Evolutionary conservation across 2,888 invertebrate species (phyloP), one percentile per base, ranked within the genome.

Genomic region (Phragmatobia fuliginosa): DNA sequence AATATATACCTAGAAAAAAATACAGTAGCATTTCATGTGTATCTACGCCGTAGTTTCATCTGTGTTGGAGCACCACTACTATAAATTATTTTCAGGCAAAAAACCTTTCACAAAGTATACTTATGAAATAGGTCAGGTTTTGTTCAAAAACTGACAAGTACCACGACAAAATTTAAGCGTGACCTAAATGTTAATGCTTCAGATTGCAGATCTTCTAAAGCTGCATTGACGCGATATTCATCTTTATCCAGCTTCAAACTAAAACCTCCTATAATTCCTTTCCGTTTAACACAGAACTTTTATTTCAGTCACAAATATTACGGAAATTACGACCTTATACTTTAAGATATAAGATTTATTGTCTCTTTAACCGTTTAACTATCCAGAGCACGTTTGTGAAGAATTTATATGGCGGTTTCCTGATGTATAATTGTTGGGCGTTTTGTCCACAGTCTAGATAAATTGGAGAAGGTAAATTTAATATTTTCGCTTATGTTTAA

Each of bases 371-470:
- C 62, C 38, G 70, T 65, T 76, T 69, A 72, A 32, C 67, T 71
- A 76, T 78, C 66, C 71, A 72, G 71, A 78, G 79, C 80, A 77
- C 75, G 78, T 79, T 79, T 70, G 65, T 59, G 52, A 33, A 63
- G 74, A 80, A 83, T 84, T 83, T 85, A 86, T 78, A 63, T 66
- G 61, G 75, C 72, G 80, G 79, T 81, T 76, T 76, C 75, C 78
- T 81, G 77, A 82, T 77, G 70, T 81, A 76, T 66, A 78, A 72
- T 75, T 73, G 67, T 74, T 78, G 52, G 61, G 61, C 62, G 62
- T 62, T 52, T 33, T 16, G 33, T 32, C 21, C 62, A 65, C 59
- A 45, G 32, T 70, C 16, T 7, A 62, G 66, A 65, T 65, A 52
- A 31, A 41, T 49, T 61, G 62, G 58, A 66, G 72, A 58, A 69